Conservation (phyloP, 1,140 invertebrate genomes). For the Drosophila grimshawi region DNA sequence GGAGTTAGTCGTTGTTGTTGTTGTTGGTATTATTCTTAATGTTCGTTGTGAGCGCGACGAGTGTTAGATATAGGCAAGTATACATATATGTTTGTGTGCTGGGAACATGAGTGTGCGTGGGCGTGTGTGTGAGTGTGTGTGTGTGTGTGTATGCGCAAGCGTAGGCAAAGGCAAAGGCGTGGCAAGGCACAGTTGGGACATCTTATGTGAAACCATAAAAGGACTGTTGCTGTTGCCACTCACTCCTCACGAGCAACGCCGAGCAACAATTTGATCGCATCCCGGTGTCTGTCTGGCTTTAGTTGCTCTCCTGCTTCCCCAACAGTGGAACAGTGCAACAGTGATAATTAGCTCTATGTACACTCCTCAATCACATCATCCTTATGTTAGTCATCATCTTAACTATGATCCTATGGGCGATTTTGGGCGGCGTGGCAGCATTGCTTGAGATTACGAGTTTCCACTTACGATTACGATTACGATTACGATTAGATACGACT, state of each 20-base stretch:
- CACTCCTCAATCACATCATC: conserved; percentile 22
- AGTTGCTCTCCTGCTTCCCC: conserved; percentile 1
- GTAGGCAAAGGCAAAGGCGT: conserved; percentile 33
- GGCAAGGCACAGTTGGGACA: conserved; percentile 59
- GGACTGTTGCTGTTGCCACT: conserved; percentile 54
- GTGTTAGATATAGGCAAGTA: conserved; percentile 53
- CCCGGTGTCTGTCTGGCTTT: conserved; percentile 7
- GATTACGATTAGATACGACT: not conserved
- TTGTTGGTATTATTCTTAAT: conserved; percentile 15
- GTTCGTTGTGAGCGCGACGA: conserved; percentile 47
- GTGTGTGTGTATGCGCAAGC: conserved; percentile 20
- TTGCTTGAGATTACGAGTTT: conserved; percentile 77
- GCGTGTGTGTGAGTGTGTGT: conserved; percentile 16
- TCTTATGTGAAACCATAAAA: conserved; percentile 77
- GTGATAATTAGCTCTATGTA: conserved; percentile 41
- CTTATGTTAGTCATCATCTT: not conserved
- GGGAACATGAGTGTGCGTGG: conserved; percentile 32
- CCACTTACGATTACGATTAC: conserved; percentile 47
- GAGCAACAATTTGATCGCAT: conserved; percentile 17
- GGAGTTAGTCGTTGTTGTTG: conserved; percentile 28
- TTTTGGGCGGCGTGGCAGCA: conserved; percentile 67
- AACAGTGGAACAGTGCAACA: conserved; percentile 2
- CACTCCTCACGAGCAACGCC: conserved; percentile 3
- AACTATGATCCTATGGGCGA: conserved; percentile 25
- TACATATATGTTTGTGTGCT: conserved; percentile 54